Base-by-base conservation (phyloP, 1,140 invertebrate species). In the Drosophila busckii region DNA sequence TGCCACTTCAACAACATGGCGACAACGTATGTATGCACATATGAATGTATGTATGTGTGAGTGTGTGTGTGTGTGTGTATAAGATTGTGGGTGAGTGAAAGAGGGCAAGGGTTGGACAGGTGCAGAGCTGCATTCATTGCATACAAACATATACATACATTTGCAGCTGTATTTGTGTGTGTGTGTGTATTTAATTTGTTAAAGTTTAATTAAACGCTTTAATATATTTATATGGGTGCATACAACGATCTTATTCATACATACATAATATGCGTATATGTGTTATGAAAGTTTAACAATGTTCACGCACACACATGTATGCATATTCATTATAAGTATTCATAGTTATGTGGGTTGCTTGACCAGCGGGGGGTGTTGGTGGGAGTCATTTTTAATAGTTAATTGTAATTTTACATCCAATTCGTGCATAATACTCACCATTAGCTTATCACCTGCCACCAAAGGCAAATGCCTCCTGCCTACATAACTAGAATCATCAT, bases 401-500 rank as follows among this genome's bases (percentile, higher is more conserved):
- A 42, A 48, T 34, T 56, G 38, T 26, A 37, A 29, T 41, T 56
- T 55, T 20, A 26, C 13, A 23, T 28, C 17, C 4, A 20, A 9
- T 5, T 13, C 15, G 13, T 41, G 9, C 26, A 41, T 38, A 10
- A 6, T 17, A 20, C 68, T 76, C 29, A 86, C 84, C 73, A 86
- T 85, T 55, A 86, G 42, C 59, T 84, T 82, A 69, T 84, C 78
- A 26, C 85, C 85, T 56, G 85, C 82, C 23, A 76, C 64, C 34
- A 87, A 40, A 32, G 85, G 85, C 50, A 87, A 70, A 70, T 87
- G 80, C 50, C 85, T 76, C 16, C 83, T 63, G 23, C 82, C 85
- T 38, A 87, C 70, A 54, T 73, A 71, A 62, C 52, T 58, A 40
- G 69, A 69, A 44, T 87, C 85, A 53, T 87, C 67, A 44, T 87